Conservation (phyloP, 2,113 vertebrate genomes). For the Alligator mississippiensis region DNA sequence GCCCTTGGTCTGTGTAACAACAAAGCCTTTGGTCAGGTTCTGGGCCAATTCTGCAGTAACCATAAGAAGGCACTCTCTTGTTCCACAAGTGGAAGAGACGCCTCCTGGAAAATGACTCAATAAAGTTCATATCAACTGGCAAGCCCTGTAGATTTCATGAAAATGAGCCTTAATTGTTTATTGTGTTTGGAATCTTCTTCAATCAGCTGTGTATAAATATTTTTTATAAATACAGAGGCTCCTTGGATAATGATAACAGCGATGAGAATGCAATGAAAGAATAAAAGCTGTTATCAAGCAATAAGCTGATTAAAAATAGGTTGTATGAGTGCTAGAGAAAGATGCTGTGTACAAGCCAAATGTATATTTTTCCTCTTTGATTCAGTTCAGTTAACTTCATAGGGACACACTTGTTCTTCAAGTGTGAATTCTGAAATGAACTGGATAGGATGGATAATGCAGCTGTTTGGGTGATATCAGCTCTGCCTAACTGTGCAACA, state of each 20-base stretch:
- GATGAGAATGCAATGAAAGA: neutral
- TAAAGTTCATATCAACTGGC: neutral
- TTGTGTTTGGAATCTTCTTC: conserved; percentile 11
- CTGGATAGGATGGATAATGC: neutral
- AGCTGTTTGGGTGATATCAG: neutral
- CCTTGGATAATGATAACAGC: neutral
- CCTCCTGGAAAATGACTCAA: neutral
- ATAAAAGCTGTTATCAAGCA: neutral
- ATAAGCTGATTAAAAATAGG: neutral
- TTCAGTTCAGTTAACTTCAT: neutral
- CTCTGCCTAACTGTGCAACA: neutral
- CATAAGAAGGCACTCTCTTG: neutral
- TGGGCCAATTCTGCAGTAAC: neutral
- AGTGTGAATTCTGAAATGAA: neutral
- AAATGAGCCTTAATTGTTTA: conserved; percentile 28
- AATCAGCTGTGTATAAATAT: conserved; percentile 32
- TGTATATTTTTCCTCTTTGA: neutral
- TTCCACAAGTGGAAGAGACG: neutral
- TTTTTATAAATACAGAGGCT: neutral
- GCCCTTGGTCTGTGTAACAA: neutral
- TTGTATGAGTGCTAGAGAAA: neutral
- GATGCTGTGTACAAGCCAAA: neutral
- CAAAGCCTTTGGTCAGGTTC: neutral
- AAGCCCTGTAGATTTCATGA: neutral
- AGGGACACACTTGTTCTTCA: neutral